phyloP scores from a whole-genome alignment of 2,888 invertebrate genomes.

The Apoderus coryli region DNA sequence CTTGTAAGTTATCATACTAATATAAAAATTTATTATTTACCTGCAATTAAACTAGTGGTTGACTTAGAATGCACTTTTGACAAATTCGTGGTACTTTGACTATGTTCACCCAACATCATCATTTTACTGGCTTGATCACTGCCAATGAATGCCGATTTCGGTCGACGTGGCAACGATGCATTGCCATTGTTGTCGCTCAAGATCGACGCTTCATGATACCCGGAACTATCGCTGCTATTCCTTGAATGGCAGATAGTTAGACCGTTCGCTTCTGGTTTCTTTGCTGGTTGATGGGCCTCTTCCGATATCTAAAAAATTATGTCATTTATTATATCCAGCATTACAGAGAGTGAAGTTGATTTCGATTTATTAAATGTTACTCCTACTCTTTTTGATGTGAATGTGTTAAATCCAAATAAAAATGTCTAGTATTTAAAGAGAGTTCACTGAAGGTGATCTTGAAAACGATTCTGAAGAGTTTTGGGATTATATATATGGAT shows the following conservation, averaged over 20 bases:
- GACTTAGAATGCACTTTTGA: conserved; percentile 29
- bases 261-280: conserved; percentile 22
- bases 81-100: conserved; percentile 29
- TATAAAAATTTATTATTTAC: too few species aligned
- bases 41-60: conserved; percentile 29
- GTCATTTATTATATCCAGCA: too few species aligned
- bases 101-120: conserved; percentile 19
- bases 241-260: conserved; percentile 49
- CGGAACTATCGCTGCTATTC: conserved; percentile 58
- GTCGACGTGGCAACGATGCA: conserved; percentile 29
- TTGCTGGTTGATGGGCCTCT: conserved; percentile 15
- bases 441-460: too few species aligned
- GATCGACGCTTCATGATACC: conserved; percentile 55
- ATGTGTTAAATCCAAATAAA: too few species aligned
- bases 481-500: too few species aligned
- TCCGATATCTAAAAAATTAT: too few species aligned
- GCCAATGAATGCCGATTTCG: conserved; percentile 22
- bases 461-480: too few species aligned
- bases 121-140: conserved; percentile 13
- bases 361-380: too few species aligned
- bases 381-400: too few species aligned
- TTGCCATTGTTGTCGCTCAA: conserved; percentile 43
- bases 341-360: too few species aligned
- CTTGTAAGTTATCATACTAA: too few species aligned
- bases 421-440: too few species aligned